Conservation (phyloP, 2,797 vertebrate genomes). For the Sebastes cheni region DNA sequence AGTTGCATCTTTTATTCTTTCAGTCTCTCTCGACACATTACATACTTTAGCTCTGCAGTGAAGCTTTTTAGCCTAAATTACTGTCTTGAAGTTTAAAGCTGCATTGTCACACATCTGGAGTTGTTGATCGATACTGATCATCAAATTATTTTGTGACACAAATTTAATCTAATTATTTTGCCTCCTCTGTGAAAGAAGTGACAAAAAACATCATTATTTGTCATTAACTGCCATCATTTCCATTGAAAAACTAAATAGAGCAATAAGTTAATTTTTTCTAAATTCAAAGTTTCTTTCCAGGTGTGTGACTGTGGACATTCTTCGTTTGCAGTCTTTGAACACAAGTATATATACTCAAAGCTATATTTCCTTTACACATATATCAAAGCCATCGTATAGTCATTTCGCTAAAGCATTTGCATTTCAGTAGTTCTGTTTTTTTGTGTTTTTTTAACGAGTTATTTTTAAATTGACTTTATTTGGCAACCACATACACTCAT, state of each 20-base stretch:
- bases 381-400: constrained; percentile 70
- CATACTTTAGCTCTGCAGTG: constrained; percentile 67
- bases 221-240: constrained; percentile 2
- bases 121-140: background rate
- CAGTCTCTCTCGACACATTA: constrained; percentile 66
- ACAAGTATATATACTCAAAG: constrained; percentile 60
- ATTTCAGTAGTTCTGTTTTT: constrained; percentile 37
- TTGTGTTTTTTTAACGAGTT: constrained; percentile 41
- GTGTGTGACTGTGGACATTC: constrained; percentile 56
- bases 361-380: constrained; percentile 61
- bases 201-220: background rate
- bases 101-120: constrained; percentile 57
- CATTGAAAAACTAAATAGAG: constrained; percentile 2
- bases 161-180: background rate
- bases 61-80: constrained; percentile 66
- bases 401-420: constrained; percentile 71
- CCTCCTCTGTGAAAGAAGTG: background rate
- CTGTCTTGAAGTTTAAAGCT: constrained; percentile 55
- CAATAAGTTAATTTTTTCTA: background rate
- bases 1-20: constrained; percentile 79
- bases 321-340: constrained; percentile 65
- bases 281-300: constrained; percentile 7
- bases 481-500: constrained; percentile 53
- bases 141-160: constrained; percentile 2
- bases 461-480: constrained; percentile 76